These are phyloP conservation scores for Linnaemya tessellans DNA, from an alignment of 2,888 invertebrate genomes.

Conservation along the genomic window DNA sequence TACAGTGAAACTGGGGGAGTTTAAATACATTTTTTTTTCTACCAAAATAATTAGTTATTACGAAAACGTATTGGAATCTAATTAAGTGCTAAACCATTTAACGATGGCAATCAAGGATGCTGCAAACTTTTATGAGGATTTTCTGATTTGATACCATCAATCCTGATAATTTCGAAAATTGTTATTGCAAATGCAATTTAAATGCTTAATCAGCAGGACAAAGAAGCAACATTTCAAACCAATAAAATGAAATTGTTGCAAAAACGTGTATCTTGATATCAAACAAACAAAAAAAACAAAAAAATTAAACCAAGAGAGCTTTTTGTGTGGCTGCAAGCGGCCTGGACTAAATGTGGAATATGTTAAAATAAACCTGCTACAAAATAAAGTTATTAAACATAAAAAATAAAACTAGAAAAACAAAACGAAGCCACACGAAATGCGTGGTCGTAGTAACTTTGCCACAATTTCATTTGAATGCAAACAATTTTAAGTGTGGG, in stretches of 20 bases:
- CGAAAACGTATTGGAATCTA: constrained; percentile 18
- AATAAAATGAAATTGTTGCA: not conserved
- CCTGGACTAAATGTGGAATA: constrained; percentile 1
- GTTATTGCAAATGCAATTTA: not conserved
- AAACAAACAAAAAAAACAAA: not conserved
- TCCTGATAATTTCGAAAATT: not conserved
- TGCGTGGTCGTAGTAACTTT: constrained; percentile 47
- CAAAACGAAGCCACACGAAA: constrained; percentile 24
- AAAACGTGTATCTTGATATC: constrained; percentile 64
- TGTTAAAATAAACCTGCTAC: not conserved
- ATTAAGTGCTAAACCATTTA: constrained; percentile 43
- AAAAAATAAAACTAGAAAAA: not conserved
- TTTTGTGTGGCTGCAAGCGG: not conserved
- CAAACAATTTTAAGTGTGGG: not conserved
- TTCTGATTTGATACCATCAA: not conserved
- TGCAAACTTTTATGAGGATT: not conserved
- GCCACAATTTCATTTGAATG: constrained; percentile 36
- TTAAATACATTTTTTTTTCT: not conserved
- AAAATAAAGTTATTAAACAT: constrained; percentile 29
- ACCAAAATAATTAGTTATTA: not conserved
- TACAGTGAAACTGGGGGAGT: too few species aligned
- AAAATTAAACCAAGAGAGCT: not conserved
- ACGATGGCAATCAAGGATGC: constrained; percentile 42
- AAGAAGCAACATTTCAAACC: not conserved
- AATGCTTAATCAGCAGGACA: constrained; percentile 5